A percentile compares a stretch with the other conserved stretches of the same genome.
Conservation (phyloP, 1,140 invertebrate genomes). For the Aethina tumida region DNA sequence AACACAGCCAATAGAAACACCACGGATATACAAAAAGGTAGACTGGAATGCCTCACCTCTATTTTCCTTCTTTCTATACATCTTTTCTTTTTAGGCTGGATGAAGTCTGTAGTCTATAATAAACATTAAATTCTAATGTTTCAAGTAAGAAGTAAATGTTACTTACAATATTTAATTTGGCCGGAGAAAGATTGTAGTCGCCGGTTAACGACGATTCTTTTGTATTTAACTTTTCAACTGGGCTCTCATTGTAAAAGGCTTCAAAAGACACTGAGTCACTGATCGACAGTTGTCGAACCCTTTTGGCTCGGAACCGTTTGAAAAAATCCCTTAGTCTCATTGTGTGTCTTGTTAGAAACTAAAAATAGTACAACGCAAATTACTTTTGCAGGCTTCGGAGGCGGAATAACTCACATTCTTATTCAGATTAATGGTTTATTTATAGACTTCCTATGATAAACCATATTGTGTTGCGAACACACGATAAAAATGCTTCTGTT, state of each 20-base stretch:
- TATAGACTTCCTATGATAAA: no score
- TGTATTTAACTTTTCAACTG: constrained; percentile 31
- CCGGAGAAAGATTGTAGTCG: constrained; percentile 34
- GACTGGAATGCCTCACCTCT: constrained; percentile 2
- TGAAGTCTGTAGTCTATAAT: constrained; percentile 34
- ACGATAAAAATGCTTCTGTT: no score
- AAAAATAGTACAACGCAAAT: no score
- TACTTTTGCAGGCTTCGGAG: no score
- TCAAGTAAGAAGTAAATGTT: constrained; percentile 16
- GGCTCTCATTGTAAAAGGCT: constrained; percentile 44
- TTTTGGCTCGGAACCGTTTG: constrained; percentile 12
- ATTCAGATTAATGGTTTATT: no score
- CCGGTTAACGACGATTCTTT: constrained; percentile 36
- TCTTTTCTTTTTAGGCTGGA: constrained; percentile 16
- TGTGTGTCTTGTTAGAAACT: no score
- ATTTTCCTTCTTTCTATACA: constrained; percentile 6
- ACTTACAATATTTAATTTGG: constrained; percentile 29
- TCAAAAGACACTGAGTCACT: constrained; percentile 41
- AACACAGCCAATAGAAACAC: constrained; percentile 30
- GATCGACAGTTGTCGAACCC: constrained; percentile 7
- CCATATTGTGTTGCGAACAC: no score
- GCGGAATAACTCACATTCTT: no score
- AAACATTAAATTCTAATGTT: neutral
- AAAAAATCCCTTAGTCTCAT: no score
- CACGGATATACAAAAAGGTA: constrained; percentile 14